phyloP scores from a whole-genome alignment of 2,797 vertebrate species.

The Spondyliosoma cantharus region DNA sequence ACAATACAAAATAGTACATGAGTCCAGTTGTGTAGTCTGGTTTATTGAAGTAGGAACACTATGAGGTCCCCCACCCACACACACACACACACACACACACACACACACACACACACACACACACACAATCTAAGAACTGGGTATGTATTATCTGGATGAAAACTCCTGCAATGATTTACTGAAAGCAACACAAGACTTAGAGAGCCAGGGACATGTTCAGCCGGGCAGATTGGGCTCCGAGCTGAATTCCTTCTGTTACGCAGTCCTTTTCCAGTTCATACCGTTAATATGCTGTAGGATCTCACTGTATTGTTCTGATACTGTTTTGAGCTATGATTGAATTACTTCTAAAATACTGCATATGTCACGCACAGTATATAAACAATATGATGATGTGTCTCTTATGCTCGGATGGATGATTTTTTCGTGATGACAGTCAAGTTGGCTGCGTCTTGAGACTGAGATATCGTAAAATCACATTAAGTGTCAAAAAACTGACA shows the following conservation, averaged over 20 bases:
- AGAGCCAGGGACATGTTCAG: neutral
- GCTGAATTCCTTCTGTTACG: neutral
- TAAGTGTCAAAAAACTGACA: neutral
- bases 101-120: neutral
- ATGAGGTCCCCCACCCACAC: neutral
- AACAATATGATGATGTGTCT: neutral
- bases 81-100: neutral
- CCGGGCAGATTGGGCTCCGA: neutral
- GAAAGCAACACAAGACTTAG: neutral
- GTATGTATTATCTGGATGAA: neutral
- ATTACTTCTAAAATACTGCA: neutral
- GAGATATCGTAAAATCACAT: neutral
- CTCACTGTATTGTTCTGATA: no score
- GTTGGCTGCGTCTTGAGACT: neutral
- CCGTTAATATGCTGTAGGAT: no score
- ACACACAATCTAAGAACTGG: neutral
- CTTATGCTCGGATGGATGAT: neutral
- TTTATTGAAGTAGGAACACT: neutral
- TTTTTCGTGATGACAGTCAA: neutral
- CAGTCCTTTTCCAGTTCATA: neutral
- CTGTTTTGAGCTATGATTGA: neutral
- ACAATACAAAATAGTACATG: slow-evolving; percentile 3
- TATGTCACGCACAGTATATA: neutral
- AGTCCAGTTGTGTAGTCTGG: neutral
- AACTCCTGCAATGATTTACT: neutral